Base-by-base conservation (phyloP, 2,797 vertebrate species). In the Molossus alvarezi region DNA sequence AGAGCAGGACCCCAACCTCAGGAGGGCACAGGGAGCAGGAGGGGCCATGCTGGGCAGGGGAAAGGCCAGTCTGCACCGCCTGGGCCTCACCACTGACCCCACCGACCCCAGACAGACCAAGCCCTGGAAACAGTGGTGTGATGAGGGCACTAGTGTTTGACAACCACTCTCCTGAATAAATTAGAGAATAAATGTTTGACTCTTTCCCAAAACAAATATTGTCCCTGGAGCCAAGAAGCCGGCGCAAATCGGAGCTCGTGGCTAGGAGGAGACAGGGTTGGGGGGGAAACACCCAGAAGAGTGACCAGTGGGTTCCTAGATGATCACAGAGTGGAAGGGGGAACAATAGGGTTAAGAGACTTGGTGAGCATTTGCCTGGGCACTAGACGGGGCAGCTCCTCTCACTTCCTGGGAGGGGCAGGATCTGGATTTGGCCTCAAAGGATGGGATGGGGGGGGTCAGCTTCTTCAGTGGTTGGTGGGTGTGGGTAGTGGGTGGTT, bases 181-280 rank as follows among this genome's bases (percentile, higher is more conserved):
- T 87, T 25, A 65, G 82, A 96, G 79, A 91, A 97, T 90, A 92
- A 89, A 89, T 88, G 91, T 87, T 89, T 89, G 88, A 88, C 91
- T 94, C 71, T 88, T 73, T 92, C 80, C 64, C 60, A 60, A 58
- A 93, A 90, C 84, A 97, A 97, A 96, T 62, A 90, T 41, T 90
- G 69, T 90, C 75, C 7, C 41, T 69, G 79, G 37, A 90, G 72
- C 95, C 1, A 5, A 83, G 69, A 88, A 77, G 84, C 33, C 14
- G 6, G 67, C 17, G 21, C 45, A 86, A 53, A 79, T 45, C 72
- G 58, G 86, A 55, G 89, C 4, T 0, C 3, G 15, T 0, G 13
- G 55, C n/a, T 5, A 25, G 1, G 25, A 29, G 5, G 41, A 8
- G 18, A n/a, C 41, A 4, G 79, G 15, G 1, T 1, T 2, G 55